phyloP scores from a whole-genome alignment of 2,888 invertebrate species.

The Ormyrus nitidulus region DNA sequence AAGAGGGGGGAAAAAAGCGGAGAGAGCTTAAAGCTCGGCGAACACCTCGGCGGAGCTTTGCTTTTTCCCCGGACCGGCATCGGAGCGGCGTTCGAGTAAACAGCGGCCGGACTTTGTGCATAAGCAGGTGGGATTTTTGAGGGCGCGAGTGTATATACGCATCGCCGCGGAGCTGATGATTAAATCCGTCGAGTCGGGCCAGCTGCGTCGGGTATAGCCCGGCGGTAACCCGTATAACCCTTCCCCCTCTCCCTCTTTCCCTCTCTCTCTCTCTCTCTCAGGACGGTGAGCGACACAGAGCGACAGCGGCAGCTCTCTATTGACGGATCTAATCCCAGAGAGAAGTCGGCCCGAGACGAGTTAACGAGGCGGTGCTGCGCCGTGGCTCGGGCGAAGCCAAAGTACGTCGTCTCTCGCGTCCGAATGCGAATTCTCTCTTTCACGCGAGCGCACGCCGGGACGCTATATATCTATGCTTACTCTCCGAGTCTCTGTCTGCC shows the following conservation, averaged over 20 bases:
- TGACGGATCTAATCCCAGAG: constrained; percentile 45
- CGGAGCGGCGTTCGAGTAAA: background rate
- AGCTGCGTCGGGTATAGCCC: background rate
- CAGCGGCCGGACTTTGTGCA: too few relatives aligned
- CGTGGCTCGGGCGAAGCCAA: background rate
- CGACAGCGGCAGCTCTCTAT: constrained; percentile 10
- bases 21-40: background rate
- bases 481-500: background rate
- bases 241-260: background rate
- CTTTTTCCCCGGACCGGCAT: too few relatives aligned
- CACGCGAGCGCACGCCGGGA: background rate
- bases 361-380: constrained; percentile 31
- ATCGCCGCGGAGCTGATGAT: constrained; percentile 39
- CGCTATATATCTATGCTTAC: background rate
- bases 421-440: background rate
- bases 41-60: too few relatives aligned
- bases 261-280: background rate
- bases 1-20: background rate
- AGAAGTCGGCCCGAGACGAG: constrained; percentile 28
- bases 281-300: background rate
- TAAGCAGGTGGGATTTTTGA: background rate
- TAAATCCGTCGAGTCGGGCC: constrained; percentile 50
- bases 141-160: constrained; percentile 6
- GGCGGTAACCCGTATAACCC: background rate
- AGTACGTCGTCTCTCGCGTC: background rate